A percentile compares a stretch with the other conserved stretches of the same genome.
Conservation (phyloP, 2,113 vertebrate genomes). For the Dascyllus trimaculatus region DNA sequence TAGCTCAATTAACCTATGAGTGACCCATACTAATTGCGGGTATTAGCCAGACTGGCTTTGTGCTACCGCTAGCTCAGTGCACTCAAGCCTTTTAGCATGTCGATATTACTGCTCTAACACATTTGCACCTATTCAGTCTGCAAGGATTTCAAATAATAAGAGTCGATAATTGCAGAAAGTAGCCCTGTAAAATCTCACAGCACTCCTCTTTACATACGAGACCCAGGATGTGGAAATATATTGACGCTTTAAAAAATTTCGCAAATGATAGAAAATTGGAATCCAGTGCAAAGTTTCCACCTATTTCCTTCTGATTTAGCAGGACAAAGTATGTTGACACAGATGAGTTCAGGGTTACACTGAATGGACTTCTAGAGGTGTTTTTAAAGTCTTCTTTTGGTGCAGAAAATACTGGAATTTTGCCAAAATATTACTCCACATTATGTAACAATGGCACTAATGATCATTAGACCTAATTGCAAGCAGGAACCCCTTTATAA, state of each 20-base stretch:
- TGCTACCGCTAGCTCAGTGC: not conserved
- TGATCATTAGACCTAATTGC: conserved; percentile 50
- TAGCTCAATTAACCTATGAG: conserved; percentile 25
- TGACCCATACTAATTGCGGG: conserved; percentile 19
- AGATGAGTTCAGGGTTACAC: not conserved
- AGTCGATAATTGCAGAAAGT: not conserved
- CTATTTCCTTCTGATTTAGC: not conserved
- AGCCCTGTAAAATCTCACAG: not conserved
- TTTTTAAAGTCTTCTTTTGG: conserved; percentile 1
- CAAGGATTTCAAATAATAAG: not conserved
- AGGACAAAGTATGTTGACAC: not conserved
- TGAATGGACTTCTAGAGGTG: not conserved
- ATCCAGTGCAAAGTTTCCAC: not conserved
- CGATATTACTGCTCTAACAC: not conserved
- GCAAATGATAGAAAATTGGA: not conserved
- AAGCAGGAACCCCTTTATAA: conserved; percentile 31
- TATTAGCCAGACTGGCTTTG: conserved; percentile 14
- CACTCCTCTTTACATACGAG: not conserved
- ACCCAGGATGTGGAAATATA: not conserved
- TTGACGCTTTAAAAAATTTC: not conserved
- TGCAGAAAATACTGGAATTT: conserved; percentile 16
- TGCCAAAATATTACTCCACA: conserved; percentile 37
- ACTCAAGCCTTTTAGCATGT: not conserved
- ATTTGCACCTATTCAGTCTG: not conserved
- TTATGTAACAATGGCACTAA: conserved; percentile 31